Base-by-base conservation (phyloP, 1,140 invertebrate genomes). In the Stenopsyche tienmushanensis region DNA sequence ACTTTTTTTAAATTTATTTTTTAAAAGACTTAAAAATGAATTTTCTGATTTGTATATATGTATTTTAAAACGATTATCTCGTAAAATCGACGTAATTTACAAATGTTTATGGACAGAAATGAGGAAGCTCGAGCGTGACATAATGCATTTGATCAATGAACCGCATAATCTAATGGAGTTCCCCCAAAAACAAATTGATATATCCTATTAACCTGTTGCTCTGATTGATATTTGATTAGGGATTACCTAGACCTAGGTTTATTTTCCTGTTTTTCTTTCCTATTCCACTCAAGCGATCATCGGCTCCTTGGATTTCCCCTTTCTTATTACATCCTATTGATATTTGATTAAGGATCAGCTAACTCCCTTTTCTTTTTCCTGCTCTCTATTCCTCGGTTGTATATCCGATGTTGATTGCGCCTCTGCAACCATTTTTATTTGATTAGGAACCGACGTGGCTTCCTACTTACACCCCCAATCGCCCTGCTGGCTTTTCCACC, bases 141-240 rank as follows among this genome's bases (percentile, higher is more conserved):
- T 34, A 34, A 34, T 34, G 13, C 13, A 34, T 34, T 34, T 13
- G 29, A 20, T 41, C 41, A 44, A 44, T 23, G 15, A 21, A 2
- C 21, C 57, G 44, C 24, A 20, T 60, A 60, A 60, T 26, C 13
- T 41, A 9, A 60, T 47, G 26, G 55, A 58, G 15, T 58, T 58
- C 10, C 42, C 57, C 57, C 39, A 60, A 54, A 54, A 57, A 57
- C 54, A 23, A 26, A 60, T 47, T 57, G 54, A 60, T 47, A n/a
- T 24, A 23, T n/a, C 1, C 41, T 47, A 60, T 60, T 60, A 60
- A 60, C 57, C 41, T 60, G 57, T 60, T 60, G 57, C 57, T 60
- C 57, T 60, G 57, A 60, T 60, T 60, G 57, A 60, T 60, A 60
- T 60, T 60, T 60, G 57, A 60, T 60, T 60, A 47, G 44, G 24